Evolutionary conservation across 92 coral and sea anemone species (phyloP).

Genomic region (Zoanthus sociatus): DNA sequence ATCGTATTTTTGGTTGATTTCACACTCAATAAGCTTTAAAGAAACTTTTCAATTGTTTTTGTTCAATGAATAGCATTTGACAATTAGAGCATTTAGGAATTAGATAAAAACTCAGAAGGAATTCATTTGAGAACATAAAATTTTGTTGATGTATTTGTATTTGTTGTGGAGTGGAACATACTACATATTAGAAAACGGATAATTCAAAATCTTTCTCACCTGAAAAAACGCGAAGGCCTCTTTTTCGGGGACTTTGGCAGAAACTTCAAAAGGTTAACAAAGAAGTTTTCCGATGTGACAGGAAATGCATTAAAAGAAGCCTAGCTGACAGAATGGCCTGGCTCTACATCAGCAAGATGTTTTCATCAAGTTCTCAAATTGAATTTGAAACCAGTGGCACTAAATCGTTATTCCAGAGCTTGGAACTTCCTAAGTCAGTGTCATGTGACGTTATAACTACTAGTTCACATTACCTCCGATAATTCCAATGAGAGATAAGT

Average conservation of each 20-base stretch:
- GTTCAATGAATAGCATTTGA: constrained; percentile 5
- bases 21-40: background rate
- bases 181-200: background rate
- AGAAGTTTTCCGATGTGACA: background rate
- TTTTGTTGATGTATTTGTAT: background rate
- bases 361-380: constrained; percentile 49
- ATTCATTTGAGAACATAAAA: background rate
- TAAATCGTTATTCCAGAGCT: constrained; percentile 46
- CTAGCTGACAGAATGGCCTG: constrained; percentile 11
- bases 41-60: background rate
- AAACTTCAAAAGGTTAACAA: background rate
- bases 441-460: constrained; percentile 12
- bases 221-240: background rate
- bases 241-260: constrained; percentile 1
- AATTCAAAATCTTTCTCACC: constrained; percentile 18
- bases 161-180: background rate
- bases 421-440: constrained; percentile 23
- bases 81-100: background rate
- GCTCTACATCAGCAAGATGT: constrained; percentile 14
- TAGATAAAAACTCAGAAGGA: background rate
- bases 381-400: background rate
- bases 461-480: constrained; percentile 19
- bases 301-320: background rate
- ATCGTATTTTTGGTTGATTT: background rate
- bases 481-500: constrained; percentile 12